Evolutionary conservation across 2,797 vertebrate species (phyloP), one percentile per base, ranked within the genome.

Genomic region (Lithobates pipiens): DNA sequence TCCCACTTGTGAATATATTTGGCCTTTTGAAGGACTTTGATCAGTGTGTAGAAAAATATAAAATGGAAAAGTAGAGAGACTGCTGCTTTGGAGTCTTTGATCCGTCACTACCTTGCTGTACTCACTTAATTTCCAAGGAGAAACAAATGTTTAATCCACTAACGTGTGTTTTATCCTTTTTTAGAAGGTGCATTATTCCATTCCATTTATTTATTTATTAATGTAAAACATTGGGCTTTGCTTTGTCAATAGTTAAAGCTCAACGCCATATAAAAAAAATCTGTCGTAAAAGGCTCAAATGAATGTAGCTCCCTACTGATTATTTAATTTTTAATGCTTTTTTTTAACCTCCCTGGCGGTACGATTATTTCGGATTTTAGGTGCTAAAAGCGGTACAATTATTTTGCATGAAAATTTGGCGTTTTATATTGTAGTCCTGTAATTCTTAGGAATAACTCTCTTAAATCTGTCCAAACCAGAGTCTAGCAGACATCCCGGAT

Each of bases 21-120:
- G 77, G 76, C 83, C 74, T 18, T 36, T 76, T 82, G 44, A 82
- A 86, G 73, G 74, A 72, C 79, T 86, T 86, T 86, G 79, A 86
- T 86, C 80, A 82, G 65, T 34, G 73, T 27, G 67, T 29, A 39
- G 72, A 67, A 77, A 86, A 86, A 86, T 76, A 70, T 65, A 81
- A 65, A 67, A 76, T 72, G 77, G 46, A 86, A 81, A 82, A 77
- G 65, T 29, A 67, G 50, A 75, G 27, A 85, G 70, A 85, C 42
- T 68, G 82, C 75, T 84, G 65, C 74, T 39, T 27, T 21, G 21
- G 32, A 50, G 65, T 39, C 83, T 67, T 84, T 71, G 75, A 81
- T 81, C 69, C 57, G 23, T 73, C 54, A 23, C 78, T 80, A 72
- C 69, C 79, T 83, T 76, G 81, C 81, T 57, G 18, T 57, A 29